Percentiles rank a stretch among this genome's conserved stretches.
These are phyloP conservation scores for Falcaria lacertinaria DNA, from an alignment of 2,888 invertebrate species.

Conservation along the genomic window DNA sequence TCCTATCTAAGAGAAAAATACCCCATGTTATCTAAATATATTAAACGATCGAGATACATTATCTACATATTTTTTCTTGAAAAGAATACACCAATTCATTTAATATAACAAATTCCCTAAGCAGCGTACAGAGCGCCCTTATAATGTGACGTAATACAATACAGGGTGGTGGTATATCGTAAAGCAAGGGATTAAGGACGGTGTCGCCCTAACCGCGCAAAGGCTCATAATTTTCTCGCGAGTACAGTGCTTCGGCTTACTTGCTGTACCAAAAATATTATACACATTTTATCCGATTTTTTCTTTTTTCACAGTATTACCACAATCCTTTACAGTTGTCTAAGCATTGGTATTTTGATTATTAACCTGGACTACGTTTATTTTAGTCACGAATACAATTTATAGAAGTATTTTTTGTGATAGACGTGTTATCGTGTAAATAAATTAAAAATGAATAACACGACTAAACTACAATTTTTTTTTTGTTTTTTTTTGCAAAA, in stretches of 20 bases:
- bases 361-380: too few species aligned
- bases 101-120: not conserved
- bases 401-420: too few species aligned
- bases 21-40: too few species aligned
- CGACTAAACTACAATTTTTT: too few species aligned
- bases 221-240: conserved; percentile 36
- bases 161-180: conserved; percentile 27
- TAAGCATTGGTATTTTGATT: not conserved
- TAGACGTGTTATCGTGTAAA: too few species aligned
- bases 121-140: not conserved
- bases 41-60: too few species aligned
- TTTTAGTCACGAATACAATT: too few species aligned
- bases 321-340: not conserved
- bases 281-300: not conserved
- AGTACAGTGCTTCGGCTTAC: conserved; percentile 19
- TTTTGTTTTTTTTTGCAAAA: too few species aligned
- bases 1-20: too few species aligned
- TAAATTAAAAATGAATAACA: too few species aligned
- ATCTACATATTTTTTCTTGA: too few species aligned
- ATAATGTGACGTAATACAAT: conserved; percentile 2
- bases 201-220: conserved; percentile 38
- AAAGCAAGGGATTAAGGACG: conserved; percentile 42
- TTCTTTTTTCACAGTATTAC: not conserved
- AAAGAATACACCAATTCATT: too few species aligned
- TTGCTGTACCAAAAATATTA: conserved; percentile 4